Conservation (phyloP, 2,797 vertebrate species). For the Pipistrellus kuhlii region DNA sequence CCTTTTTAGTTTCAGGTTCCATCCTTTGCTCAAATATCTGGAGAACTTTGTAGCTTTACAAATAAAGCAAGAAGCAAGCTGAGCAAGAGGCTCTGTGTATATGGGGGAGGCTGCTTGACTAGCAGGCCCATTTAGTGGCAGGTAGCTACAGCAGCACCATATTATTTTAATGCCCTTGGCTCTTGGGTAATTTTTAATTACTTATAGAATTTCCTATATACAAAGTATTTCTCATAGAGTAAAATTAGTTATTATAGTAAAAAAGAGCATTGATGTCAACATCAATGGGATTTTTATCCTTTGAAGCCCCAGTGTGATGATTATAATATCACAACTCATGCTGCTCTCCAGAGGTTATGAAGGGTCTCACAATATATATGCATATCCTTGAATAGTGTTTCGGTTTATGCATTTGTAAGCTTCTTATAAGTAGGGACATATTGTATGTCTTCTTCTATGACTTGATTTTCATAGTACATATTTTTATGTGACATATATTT, state of each 20-base stretch:
- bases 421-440: not conserved
- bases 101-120: not conserved
- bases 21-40: not conserved
- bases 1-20: not conserved
- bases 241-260: not conserved
- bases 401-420: not conserved
- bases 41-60: not conserved
- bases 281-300: not conserved
- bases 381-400: not conserved
- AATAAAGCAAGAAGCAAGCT: not conserved
- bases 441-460: not conserved
- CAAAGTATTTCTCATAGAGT: not conserved
- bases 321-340: not conserved
- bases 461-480: not conserved
- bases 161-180: not conserved
- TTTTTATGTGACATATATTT: not conserved
- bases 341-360: not conserved
- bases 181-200: constrained; percentile 5
- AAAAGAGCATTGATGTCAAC: not conserved
- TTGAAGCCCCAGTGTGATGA: not conserved
- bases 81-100: no score
- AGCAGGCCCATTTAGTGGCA: not conserved
- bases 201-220: not conserved
- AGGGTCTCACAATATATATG: not conserved
- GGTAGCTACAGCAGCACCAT: not conserved